Evolutionary conservation across 2,888 invertebrate species (phyloP), one percentile per base, ranked within the genome.

Genomic region (Elmis aenea): DNA sequence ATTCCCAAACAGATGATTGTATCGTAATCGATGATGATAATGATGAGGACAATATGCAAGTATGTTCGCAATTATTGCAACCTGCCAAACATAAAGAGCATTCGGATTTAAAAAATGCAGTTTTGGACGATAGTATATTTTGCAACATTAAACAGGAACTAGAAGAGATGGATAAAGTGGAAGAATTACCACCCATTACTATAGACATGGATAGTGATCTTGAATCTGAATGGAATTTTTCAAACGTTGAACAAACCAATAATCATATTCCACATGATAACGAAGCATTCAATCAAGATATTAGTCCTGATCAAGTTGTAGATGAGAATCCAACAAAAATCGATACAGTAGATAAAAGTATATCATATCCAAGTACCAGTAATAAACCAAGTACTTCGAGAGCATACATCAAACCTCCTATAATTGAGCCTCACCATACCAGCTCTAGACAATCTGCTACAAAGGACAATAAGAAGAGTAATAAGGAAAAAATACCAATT

Each of bases 41-140:
- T 31, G 71, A 72, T 32, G 62, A 73, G 33, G n/a, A n/a, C n/a
- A n/a, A n/a, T n/a, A n/a, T n/a, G n/a, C 74, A 77, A 66, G 66
- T 69, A 10, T 54, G 67, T 26, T 71, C 76, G 26, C 70, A 78
- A 22, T 70, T 78, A 2, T 75, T 75, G 11, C 5, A 38, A 21
- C n/a, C n/a, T n/a, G n/a, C n/a, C n/a, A n/a, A n/a, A n/a, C n/a
- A n/a, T n/a, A n/a, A n/a, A n/a, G n/a, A n/a, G n/a, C n/a, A n/a
- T n/a, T n/a, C n/a, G n/a, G 10, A 35, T n/a, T 2, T 10, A n/a
- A 9, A 8, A 11, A 26, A 28, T n/a, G 13, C 11, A 12, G 11
- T 10, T 16, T n/a, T 28, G 2, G 18, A 13, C 11, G 42, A 42
- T 5, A 37, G 16, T 10, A 15, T 33, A 12, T 46, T 40, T 32